Conservation (phyloP, 2,888 invertebrate genomes). For the Glyphotaelius pellucidus region DNA sequence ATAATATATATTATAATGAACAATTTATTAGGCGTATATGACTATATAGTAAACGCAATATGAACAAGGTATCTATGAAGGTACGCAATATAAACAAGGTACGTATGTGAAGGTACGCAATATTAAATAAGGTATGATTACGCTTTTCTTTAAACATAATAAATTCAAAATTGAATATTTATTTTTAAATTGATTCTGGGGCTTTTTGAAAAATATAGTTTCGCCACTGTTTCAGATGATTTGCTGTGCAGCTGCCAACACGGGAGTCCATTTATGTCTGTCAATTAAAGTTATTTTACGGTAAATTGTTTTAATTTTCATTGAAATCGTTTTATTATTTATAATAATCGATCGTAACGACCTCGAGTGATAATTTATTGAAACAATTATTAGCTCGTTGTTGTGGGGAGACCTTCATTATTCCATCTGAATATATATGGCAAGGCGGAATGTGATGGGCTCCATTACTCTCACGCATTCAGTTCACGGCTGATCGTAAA, state of each 20-base stretch:
- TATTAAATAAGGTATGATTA: too few species aligned
- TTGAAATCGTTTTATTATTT: neutral
- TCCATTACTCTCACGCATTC: neutral
- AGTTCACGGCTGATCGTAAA: neutral
- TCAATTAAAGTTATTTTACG: neutral
- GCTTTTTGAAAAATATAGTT: neutral
- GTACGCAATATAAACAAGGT: too few species aligned
- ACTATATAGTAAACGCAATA: too few species aligned
- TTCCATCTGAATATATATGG: neutral
- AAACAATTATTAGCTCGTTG: neutral
- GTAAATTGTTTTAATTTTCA: neutral
- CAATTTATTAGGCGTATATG: too few species aligned
- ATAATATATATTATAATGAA: too few species aligned
- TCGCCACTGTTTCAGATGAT: neutral
- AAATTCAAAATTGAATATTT: too few species aligned
- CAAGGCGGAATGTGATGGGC: neutral
- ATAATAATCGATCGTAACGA: neutral
- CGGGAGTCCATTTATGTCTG: neutral
- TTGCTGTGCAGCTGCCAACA: neutral
- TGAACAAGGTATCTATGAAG: too few species aligned
- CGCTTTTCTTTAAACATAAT: too few species aligned
- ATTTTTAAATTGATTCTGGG: neutral
- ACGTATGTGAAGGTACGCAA: too few species aligned
- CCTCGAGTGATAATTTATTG: neutral
- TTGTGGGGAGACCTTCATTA: neutral